Percentiles rank a stretch among this genome's conserved stretches.
Evolutionary conservation across 2,888 invertebrate species (phyloP).

Genomic region (Prenolepis imparis): DNA sequence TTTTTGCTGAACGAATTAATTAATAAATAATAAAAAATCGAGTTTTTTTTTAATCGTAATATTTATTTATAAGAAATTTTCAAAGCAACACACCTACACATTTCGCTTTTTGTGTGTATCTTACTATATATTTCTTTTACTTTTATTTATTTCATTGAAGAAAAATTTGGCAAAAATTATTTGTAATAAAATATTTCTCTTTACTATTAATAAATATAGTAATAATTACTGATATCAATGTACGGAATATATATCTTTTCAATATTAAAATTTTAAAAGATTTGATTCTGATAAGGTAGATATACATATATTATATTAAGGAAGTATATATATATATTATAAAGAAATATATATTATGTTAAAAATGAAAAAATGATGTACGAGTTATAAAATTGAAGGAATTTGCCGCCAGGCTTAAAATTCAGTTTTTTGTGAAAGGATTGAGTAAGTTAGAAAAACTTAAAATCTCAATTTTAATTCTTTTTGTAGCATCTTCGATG

Average conservation of each 20-base stretch:
- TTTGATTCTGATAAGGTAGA: not conserved
- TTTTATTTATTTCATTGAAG: not conserved
- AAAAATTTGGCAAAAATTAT: constrained; percentile 9
- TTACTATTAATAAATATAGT: constrained; percentile 9
- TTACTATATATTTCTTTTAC: not conserved
- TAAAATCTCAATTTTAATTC: constrained; percentile 72
- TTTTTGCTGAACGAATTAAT: constrained; percentile 20
- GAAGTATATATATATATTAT: too few species aligned
- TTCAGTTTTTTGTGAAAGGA: constrained; percentile 64
- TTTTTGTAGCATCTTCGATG: constrained; percentile 47
- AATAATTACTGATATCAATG: not conserved
- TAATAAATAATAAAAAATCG: not conserved
- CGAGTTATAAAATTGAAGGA: constrained; percentile 57
- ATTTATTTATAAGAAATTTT: constrained; percentile 1
- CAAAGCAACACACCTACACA: not conserved
- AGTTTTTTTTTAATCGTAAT: constrained; percentile 3
- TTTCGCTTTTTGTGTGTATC: not conserved
- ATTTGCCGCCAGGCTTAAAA: constrained; percentile 65
- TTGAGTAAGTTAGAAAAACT: constrained; percentile 65
- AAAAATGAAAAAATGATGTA: not conserved
- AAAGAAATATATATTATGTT: not conserved
- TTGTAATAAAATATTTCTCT: not conserved
- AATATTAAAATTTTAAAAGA: not conserved
- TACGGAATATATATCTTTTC: not conserved
- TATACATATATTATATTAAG: too few species aligned